Conservation (phyloP, 2,113 vertebrate species). For the Protomyctophum bolini region DNA sequence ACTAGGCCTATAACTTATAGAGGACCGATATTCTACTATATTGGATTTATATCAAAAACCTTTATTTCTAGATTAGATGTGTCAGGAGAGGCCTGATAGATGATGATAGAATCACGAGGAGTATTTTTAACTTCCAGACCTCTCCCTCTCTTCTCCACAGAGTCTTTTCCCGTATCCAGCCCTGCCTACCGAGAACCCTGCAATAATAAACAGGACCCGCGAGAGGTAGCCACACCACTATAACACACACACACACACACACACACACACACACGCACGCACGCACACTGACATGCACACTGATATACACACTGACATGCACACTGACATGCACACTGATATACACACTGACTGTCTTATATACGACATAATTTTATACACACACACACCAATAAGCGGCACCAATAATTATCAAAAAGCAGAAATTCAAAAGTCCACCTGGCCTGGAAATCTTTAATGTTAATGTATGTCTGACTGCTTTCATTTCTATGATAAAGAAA, state of each 20-base stretch:
- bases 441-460: background rate
- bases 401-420: no score
- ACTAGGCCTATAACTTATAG: no score
- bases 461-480: background rate
- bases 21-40: no score
- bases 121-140: background rate
- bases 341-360: background rate
- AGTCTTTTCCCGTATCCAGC: constrained; percentile 6
- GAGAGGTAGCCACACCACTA: background rate
- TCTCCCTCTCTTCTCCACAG: background rate
- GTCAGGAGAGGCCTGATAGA: background rate
- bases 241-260: constrained; percentile 1
- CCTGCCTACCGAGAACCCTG: constrained; percentile 7
- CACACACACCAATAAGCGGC: background rate
- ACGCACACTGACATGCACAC: constrained; percentile 8
- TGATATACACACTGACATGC: constrained; percentile 6
- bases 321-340: constrained; percentile 6
- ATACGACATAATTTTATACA: no score
- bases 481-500: constrained; percentile 8
- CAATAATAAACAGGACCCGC: constrained; percentile 18
- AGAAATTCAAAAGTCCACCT: background rate
- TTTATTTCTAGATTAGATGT: background rate
- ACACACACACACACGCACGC: background rate
- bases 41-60: background rate
- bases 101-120: background rate